Evolutionary conservation across 2,113 vertebrate genomes (phyloP).

Genomic region (Coracopsis vasa): DNA sequence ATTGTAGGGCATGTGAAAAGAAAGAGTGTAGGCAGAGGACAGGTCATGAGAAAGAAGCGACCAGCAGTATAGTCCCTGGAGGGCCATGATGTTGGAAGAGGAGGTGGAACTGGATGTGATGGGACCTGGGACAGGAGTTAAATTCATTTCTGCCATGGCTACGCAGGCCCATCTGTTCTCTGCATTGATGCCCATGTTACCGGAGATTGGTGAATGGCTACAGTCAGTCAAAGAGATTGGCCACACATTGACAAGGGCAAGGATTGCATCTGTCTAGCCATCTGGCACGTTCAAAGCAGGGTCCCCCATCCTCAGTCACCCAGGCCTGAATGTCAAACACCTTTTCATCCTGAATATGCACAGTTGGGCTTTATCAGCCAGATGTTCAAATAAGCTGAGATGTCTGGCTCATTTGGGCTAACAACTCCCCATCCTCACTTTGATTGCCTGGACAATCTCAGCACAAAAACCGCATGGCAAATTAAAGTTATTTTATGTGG

Average conservation of each 20-base stretch:
- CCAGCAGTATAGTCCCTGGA: neutral
- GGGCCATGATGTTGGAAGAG: neutral
- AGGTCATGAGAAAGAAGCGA: neutral
- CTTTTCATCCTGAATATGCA: neutral
- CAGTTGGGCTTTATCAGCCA: constrained; percentile 49
- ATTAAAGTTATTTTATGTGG: constrained; percentile 22
- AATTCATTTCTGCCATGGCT: constrained; percentile 37
- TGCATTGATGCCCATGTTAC: constrained; percentile 20
- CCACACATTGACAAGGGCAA: constrained; percentile 63
- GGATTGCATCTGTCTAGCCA: constrained; percentile 54
- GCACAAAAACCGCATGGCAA: constrained; percentile 24
- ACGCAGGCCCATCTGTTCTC: constrained; percentile 22
- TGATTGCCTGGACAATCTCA: constrained; percentile 32
- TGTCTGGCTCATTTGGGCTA: constrained; percentile 48
- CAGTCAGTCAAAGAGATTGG: constrained; percentile 66
- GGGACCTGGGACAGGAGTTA: constrained; percentile 32
- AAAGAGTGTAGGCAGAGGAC: neutral
- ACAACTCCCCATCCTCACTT: constrained; percentile 47
- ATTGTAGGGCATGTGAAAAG: neutral
- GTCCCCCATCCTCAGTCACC: constrained; percentile 52
- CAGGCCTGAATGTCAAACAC: constrained; percentile 69
- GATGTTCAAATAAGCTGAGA: constrained; percentile 61
- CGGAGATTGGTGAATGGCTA: constrained; percentile 12
- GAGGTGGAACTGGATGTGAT: neutral
- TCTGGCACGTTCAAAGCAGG: constrained; percentile 30